Evolutionary conservation across 2,888 invertebrate species (phyloP), one percentile per base, ranked within the genome.

Genomic region (Nephrotoma flavescens): DNA sequence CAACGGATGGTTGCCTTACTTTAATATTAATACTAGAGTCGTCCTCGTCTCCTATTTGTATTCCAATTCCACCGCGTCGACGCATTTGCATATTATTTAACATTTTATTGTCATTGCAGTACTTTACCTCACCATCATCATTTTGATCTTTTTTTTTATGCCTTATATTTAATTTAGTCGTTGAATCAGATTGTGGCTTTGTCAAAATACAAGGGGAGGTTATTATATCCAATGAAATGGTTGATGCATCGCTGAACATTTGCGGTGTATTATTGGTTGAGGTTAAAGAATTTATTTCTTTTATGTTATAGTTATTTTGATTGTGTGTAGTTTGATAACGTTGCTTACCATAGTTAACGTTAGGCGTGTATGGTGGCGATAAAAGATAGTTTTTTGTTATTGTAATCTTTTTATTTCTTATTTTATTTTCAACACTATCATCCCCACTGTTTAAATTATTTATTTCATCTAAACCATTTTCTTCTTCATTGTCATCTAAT

Each of bases 151-250:
- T 52, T 0, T 52, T n/a, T 11, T 31, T 31, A 71, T 44, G n/a
- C 9, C 44, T 7, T 0, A 11, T 1, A 44, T 42, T 42, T 15
- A 91, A 91, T 42, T 92, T 91, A 52, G 91, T 89, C 9, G 91
- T 91, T 9, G 91, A 91, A 87, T 91, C 91, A 87, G 91, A 89
- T 90, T 92, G 91, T 86, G 91, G 91, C 88, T 91, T 92, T 85
- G 91, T 89, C 85, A n/a, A 9, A 15, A 86, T 41, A 12, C 42
- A 41, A 11, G 86, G 86, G 6, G 86, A 57, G 71, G 91, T 90
- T 85, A 92, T 89, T 86, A 91, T 90, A 88, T 91, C 92, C 88
- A 91, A 88, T 11, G 91, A 92, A 86, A 91, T 90, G 15, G 91
- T 91, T 52, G 92, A 91, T 12, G 91, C 89, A 88, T 91, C 91